Evolutionary conservation across 2,888 invertebrate genomes (phyloP).

Genomic region (Serripes groenlandicus): DNA sequence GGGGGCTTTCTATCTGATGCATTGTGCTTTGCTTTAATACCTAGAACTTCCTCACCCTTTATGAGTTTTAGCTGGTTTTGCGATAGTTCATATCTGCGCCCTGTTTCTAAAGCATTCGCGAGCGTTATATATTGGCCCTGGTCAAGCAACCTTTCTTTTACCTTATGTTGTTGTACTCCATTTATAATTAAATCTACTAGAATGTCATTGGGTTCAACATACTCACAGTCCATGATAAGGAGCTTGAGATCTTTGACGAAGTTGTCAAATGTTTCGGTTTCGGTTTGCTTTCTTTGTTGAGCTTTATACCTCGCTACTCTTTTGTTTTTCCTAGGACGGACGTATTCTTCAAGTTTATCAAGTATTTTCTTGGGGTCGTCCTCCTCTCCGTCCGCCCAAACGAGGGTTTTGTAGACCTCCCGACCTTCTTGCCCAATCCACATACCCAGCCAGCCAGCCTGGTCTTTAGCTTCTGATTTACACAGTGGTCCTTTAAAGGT

Average conservation of each 20-base stretch:
- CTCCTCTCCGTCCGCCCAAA: slow-evolving; percentile 46
- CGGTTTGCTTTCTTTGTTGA: slow-evolving; percentile 54
- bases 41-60: slow-evolving; percentile 40
- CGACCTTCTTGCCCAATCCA: slow-evolving; percentile 68
- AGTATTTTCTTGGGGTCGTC: slow-evolving; percentile 47
- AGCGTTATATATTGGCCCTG: slow-evolving; percentile 49
- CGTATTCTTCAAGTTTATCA: slow-evolving; percentile 52
- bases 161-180: slow-evolving; percentile 40
- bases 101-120: slow-evolving; percentile 44
- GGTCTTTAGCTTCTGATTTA: slow-evolving; percentile 17
- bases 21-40: slow-evolving; percentile 11
- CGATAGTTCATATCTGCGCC: slow-evolving; percentile 54
- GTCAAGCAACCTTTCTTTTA: slow-evolving; percentile 48
- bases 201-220: slow-evolving; percentile 48
- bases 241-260: slow-evolving; percentile 60
- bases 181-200: slow-evolving; percentile 34
- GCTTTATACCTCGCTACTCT: slow-evolving; percentile 51
- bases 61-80: slow-evolving; percentile 55
- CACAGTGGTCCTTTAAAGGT: slow-evolving; percentile 42
- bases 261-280: slow-evolving; percentile 61
- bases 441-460: slow-evolving; percentile 48
- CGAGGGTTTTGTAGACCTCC: slow-evolving; percentile 66
- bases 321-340: slow-evolving; percentile 60
- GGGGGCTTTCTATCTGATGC: no score
- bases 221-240: slow-evolving; percentile 61